Evolutionary conservation across 2,888 invertebrate species (phyloP), one percentile per base, ranked within the genome.

Genomic region (Andrena bicolor): DNA sequence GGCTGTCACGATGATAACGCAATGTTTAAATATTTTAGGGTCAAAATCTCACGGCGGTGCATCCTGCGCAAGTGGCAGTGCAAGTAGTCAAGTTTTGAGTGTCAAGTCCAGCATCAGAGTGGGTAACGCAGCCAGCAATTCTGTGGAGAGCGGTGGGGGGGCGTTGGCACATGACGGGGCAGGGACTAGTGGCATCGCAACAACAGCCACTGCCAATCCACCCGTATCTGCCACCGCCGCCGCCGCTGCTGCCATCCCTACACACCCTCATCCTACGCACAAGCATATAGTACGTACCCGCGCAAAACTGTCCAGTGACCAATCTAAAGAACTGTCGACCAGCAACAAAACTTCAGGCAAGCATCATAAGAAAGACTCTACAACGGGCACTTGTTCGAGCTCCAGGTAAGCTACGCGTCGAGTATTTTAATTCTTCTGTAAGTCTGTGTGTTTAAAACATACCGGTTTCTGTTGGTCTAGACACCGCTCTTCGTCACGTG

Each of bases 301-400:
- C 49, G 91, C 92, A 41, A 93, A 93, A 86, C 86, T 93, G 60
- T 84, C 90, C 35, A 88, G 86, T 70, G 93, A 94, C 61, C 92
- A 91, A 58, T 80, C 89, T 70, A 93, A 93, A 85, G 93, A 93
- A 82, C 77, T 93, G 95, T 95, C 88, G 94, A 93, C 92, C 94
- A 94, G 88, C 79, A 85, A 83, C 95, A 92, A 91, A 78, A 76
- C 90, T 71, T 84, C 91, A 35, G 89, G 91, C 41, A 94, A 94
- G 74, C 92, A 93, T 86, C 92, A 94, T 86, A 94, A 94, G 69
- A 94, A 93, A 87, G 94, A 94, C 60, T 84, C 90, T 72, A 88
- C 96, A 96, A 96, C 97, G 96, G 96, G 97, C 94, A 95, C 96
- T 92, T 96, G 96, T 94, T 95, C 96, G 83, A 96, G 95, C 90